phyloP scores from a whole-genome alignment of 2,113 vertebrate genomes.

The Sceloporus undulatus region DNA sequence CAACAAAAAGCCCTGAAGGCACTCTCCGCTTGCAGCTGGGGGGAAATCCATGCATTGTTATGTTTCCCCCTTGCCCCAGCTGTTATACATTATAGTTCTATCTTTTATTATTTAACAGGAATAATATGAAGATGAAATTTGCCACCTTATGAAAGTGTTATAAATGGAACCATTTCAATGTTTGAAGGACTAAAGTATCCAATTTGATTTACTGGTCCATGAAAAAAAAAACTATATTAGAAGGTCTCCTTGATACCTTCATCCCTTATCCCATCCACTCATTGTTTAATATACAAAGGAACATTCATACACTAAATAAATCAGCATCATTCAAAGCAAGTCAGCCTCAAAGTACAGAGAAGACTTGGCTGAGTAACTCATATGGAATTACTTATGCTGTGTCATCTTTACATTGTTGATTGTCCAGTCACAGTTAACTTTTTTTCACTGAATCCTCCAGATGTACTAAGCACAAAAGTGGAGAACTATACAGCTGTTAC shows the following conservation, averaged over 20 bases:
- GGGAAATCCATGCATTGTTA: conserved; percentile 53
- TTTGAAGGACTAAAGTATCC: conserved; percentile 53
- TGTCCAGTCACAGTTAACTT: conserved; percentile 46
- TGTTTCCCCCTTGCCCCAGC: conserved; percentile 56
- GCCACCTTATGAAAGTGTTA: conserved; percentile 59
- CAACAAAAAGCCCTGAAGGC: conserved; percentile 39
- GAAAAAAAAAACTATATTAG: conserved; percentile 36
- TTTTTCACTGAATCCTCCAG: conserved; percentile 40
- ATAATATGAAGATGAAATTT: conserved; percentile 73
- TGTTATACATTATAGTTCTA: conserved; percentile 71
- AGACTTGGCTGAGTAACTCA: conserved; percentile 55
- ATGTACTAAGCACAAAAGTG: neutral
- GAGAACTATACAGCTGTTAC: neutral
- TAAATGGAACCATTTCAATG: conserved; percentile 64
- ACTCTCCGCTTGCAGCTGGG: conserved; percentile 57
- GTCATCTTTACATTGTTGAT: neutral
- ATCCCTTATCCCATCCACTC: neutral
- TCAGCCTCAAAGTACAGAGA: conserved; percentile 48
- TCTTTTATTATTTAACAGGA: conserved; percentile 72
- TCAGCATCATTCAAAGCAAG: conserved; percentile 52
- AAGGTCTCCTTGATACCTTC: conserved; percentile 33
- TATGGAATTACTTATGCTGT: conserved; percentile 56
- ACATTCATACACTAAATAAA: conserved; percentile 69
- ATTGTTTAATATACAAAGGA: conserved; percentile 36
- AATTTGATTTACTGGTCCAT: conserved; percentile 49